Percentiles rank a stretch among this genome's conserved stretches.
These are phyloP conservation scores for Helicolenus hilgendorfi DNA, from an alignment of 2,797 vertebrate species.

Conservation along the genomic window DNA sequence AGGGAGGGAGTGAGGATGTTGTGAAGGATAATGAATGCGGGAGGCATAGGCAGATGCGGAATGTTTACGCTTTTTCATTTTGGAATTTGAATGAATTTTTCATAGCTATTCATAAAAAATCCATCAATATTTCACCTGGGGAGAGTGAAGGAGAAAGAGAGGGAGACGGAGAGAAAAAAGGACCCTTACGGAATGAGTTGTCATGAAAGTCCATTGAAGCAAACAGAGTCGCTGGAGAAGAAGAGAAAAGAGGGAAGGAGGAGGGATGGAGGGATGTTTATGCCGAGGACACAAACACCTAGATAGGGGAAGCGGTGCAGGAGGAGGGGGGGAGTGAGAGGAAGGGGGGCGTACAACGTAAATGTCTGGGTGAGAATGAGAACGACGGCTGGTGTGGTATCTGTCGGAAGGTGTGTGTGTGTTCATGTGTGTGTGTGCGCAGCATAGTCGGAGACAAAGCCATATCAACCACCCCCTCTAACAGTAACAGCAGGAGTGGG, in stretches of 20 bases:
- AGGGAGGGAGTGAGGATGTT: constrained; percentile 78
- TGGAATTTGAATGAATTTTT: constrained; percentile 93
- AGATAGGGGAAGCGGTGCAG: constrained; percentile 58
- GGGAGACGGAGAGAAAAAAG: constrained; percentile 80
- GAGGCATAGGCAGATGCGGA: constrained; percentile 89
- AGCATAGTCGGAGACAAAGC: constrained; percentile 72
- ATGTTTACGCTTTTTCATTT: constrained; percentile 93
- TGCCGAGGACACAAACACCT: constrained; percentile 87
- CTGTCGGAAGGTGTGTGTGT: constrained; percentile 68
- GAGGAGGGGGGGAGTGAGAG: constrained; percentile 50
- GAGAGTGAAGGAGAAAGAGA: constrained; percentile 87
- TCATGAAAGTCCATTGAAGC: constrained; percentile 92
- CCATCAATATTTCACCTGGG: constrained; percentile 93
- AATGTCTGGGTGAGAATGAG: constrained; percentile 87
- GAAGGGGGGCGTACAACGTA: constrained; percentile 60
- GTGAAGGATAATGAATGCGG: constrained; percentile 90
- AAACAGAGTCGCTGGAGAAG: constrained; percentile 85
- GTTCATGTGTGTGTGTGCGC: constrained; percentile 40
- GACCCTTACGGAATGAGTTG: constrained; percentile 88
- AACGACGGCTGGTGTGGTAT: constrained; percentile 76
- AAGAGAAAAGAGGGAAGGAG: constrained; percentile 76
- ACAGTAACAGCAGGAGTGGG: constrained; percentile 85
- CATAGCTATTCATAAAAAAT: constrained; percentile 93
- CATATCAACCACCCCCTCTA: constrained; percentile 71
- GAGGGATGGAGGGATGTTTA: constrained; percentile 85